phyloP scores from a whole-genome alignment of 2,113 vertebrate genomes.

The Callaeas wilsoni region DNA sequence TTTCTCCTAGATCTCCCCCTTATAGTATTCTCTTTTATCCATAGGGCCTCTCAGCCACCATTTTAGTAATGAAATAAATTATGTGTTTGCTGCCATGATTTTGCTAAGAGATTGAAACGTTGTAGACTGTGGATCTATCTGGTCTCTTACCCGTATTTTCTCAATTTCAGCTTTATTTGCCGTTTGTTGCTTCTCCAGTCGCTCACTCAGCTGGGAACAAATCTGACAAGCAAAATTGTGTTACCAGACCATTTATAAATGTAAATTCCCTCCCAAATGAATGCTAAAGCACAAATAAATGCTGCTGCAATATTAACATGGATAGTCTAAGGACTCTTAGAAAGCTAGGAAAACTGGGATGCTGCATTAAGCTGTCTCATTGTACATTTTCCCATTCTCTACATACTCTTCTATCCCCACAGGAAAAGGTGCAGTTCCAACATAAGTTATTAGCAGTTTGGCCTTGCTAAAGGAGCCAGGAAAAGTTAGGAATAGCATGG shows the following conservation, averaged over 20 bases:
- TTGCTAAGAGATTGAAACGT: not conserved
- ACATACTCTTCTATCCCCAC: not conserved
- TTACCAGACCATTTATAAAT: conserved; percentile 34
- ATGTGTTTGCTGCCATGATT: not conserved
- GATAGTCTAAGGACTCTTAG: not conserved
- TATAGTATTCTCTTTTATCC: not conserved
- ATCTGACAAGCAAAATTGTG: conserved; percentile 77
- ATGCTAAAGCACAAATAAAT: conserved; percentile 5
- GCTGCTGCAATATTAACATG: not conserved
- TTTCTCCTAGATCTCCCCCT: not conserved
- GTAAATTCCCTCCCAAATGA: conserved; percentile 15
- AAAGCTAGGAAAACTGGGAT: not conserved
- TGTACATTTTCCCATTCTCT: not conserved
- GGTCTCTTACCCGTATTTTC: conserved; percentile 89
- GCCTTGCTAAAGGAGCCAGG: not conserved
- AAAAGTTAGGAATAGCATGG: not conserved
- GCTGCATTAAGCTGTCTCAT: not conserved
- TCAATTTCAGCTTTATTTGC: conserved; percentile 92
- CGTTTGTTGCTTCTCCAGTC: conserved; percentile 94
- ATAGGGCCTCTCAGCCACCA: not conserved
- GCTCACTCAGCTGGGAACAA: conserved; percentile 96
- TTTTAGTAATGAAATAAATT: not conserved
- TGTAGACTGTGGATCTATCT: not conserved
- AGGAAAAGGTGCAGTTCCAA: not conserved
- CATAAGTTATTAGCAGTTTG: not conserved